Percentiles rank a stretch among this genome's conserved stretches.
Conservation (phyloP, 2,888 invertebrate genomes). For the Chrysomela aeneicollis region DNA sequence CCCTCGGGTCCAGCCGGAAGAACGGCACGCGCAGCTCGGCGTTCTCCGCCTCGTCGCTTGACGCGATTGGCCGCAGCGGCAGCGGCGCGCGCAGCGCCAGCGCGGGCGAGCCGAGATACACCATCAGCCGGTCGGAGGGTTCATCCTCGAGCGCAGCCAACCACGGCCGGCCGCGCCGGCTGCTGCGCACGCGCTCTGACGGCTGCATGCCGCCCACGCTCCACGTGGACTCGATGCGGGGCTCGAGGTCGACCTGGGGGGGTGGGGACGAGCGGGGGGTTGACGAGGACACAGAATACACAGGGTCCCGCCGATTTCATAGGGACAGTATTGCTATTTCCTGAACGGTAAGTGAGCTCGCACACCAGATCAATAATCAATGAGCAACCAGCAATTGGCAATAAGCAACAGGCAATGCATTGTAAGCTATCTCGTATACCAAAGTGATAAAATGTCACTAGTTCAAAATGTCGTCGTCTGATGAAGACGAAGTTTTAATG, state of each 20-base stretch:
- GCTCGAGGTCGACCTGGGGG: slow-evolving; percentile 75
- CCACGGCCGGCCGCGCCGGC: slow-evolving; percentile 53
- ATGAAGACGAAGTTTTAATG: too few relatives aligned
- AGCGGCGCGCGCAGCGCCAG: slow-evolving; percentile 73
- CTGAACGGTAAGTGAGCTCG: too few relatives aligned
- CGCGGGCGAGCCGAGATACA: slow-evolving; percentile 74
- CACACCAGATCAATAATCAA: too few relatives aligned
- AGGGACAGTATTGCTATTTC: too few relatives aligned
- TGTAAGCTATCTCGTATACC: too few relatives aligned
- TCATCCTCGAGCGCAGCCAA: slow-evolving; percentile 63
- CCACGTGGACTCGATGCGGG: slow-evolving; percentile 89
- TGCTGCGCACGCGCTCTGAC: slow-evolving; percentile 61
- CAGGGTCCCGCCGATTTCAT: too few relatives aligned
- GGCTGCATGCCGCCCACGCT: slow-evolving; percentile 76
- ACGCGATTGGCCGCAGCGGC: slow-evolving; percentile 74
- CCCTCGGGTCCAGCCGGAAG: slow-evolving; percentile 69
- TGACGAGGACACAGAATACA: too few relatives aligned
- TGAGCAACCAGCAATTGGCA: too few relatives aligned
- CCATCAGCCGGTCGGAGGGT: slow-evolving; percentile 71
- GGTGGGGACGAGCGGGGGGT: slow-evolving; percentile 44
- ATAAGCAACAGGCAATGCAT: too few relatives aligned
- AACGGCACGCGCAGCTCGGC: slow-evolving; percentile 67
- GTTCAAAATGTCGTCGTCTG: too few relatives aligned
- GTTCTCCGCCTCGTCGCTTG: slow-evolving; percentile 66
- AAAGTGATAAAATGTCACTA: too few relatives aligned